Base-by-base conservation (phyloP, 2,797 vertebrate species). In the Microchirus variegatus region DNA sequence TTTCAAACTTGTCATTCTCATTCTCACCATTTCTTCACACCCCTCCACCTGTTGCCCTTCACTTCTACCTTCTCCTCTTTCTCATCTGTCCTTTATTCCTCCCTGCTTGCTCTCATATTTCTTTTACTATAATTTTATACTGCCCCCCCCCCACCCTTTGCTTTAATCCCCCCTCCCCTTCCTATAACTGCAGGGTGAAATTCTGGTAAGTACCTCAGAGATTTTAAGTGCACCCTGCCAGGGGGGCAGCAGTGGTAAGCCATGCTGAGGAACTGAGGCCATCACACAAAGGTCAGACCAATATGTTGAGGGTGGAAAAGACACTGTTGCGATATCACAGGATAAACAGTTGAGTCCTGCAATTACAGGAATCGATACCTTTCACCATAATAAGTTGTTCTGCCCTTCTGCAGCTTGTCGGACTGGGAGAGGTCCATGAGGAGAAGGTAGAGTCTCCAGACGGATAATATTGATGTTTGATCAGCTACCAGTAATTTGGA, bases 171-270 rank as follows among this genome's bases (percentile, higher is more conserved):
- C 77, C 56, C 60, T 31, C 59, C 71, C 59, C 61, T 75, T 85
- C 73, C 62, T 70, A 36, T 89, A 80, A 90, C 80, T 82, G 77
- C 92, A 98, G 96, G 96, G 96, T 92, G 96, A 98, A 91, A 97
- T 98, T 84, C 88, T 98, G 96, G 97, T 99, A 96, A 99, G 96
- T 98, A 98, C 94, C 88, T 83, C 75, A 74, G 70, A 84, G 74
- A 78, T 86, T 82, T 83, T 84, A 91, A 78, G 81, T 68, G 68
- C 68, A 70, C 76, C 88, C 81, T 89, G 82, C 78, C 74, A 73
- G 69, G 81, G 22, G 79, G 79, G 86, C 89, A 91, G 90, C 90
- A 90, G 87, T 72, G 86, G 87, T 90, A 88, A 68, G 77, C 89
- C 83, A 58, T 46, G 66, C 84, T 83, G 88, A 81, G 82, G 85